Percentiles rank a stretch among this genome's conserved stretches.
Evolutionary conservation across 2,888 invertebrate genomes (phyloP).

Genomic region (Lycophotia porphyrea): DNA sequence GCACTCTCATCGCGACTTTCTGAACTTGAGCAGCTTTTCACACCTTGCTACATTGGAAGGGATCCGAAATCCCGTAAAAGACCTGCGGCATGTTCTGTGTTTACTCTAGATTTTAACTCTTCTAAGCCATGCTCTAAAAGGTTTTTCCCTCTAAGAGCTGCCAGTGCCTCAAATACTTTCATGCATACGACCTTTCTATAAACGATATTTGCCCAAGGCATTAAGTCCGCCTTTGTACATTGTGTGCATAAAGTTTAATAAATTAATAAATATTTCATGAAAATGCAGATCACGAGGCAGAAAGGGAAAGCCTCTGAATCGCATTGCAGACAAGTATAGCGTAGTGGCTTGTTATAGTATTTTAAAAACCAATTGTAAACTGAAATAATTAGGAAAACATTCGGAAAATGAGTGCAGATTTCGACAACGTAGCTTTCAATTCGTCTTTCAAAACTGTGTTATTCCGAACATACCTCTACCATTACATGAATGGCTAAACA

Average conservation of each 20-base stretch:
- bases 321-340: not conserved
- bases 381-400: not conserved
- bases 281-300: not conserved
- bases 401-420: conserved; percentile 1
- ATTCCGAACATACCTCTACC: not conserved
- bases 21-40: not conserved
- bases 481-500: not conserved
- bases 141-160: not conserved
- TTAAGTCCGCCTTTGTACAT: no score
- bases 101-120: not conserved
- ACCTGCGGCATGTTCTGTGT: not conserved
- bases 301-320: not conserved
- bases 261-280: no score
- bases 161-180: no score
- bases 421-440: not conserved
- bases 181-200: not conserved
- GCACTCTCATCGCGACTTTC: not conserved
- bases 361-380: not conserved
- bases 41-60: not conserved
- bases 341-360: not conserved
- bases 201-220: no score
- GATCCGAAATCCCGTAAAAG: not conserved
- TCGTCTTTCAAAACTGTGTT: not conserved
- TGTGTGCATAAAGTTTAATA: no score
- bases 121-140: not conserved